phyloP scores from a whole-genome alignment of 1,140 invertebrate species.

The Drosophila lacteicornis region DNA sequence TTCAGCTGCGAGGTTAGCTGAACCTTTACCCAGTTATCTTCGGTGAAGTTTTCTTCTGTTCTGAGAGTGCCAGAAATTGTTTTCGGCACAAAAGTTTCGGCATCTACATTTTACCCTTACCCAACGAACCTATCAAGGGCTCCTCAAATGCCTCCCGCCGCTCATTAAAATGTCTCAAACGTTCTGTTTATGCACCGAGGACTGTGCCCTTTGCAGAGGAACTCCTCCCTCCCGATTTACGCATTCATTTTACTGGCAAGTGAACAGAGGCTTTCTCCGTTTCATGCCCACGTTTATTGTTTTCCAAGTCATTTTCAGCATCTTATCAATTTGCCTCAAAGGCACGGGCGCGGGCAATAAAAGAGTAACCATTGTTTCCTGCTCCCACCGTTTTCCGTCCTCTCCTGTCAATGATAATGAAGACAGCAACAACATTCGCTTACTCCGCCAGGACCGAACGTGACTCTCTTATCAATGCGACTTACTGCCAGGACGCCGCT shows the following conservation, averaged over 20 bases:
- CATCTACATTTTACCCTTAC: background rate
- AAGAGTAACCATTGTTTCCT: conserved; percentile 77
- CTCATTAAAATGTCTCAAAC: conserved; percentile 78
- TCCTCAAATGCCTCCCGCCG: conserved; percentile 5
- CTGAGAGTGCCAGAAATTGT: conserved; percentile 15
- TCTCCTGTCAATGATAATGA: conserved; percentile 74
- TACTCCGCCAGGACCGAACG: conserved; percentile 50
- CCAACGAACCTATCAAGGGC: conserved; percentile 3
- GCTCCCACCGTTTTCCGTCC: conserved; percentile 34
- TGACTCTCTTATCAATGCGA: conserved; percentile 81
- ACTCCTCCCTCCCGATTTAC: conserved; percentile 1
- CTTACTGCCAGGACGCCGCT: conserved; percentile 46
- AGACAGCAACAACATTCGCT: conserved; percentile 77
- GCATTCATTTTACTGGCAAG: conserved; percentile 56
- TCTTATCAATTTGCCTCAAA: conserved; percentile 80
- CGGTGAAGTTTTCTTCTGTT: conserved; percentile 19
- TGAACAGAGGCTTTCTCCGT: conserved; percentile 59
- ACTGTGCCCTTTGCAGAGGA: conserved; percentile 19
- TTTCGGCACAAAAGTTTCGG: conserved; percentile 18
- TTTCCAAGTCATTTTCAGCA: conserved; percentile 78
- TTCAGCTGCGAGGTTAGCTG: conserved; percentile 9
- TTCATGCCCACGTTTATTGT: conserved; percentile 82
- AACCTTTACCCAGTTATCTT: conserved; percentile 15
- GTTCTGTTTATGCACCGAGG: conserved; percentile 75
- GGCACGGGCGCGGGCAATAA: conserved; percentile 72